Percentiles rank a stretch among this genome's conserved stretches.
phyloP scores from a whole-genome alignment of 2,888 invertebrate species.

The Merodon equestris region DNA sequence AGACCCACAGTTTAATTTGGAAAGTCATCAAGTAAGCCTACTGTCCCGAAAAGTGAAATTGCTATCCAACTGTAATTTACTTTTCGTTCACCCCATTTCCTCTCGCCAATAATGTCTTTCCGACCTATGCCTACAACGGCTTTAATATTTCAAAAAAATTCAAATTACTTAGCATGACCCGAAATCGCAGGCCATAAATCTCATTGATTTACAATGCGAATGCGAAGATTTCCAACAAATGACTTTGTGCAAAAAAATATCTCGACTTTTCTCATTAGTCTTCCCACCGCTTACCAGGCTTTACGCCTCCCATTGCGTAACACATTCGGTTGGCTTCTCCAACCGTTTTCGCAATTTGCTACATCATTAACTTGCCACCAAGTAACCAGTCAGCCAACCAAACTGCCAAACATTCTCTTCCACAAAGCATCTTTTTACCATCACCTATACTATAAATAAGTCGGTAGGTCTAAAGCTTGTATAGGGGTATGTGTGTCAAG shows the following conservation, averaged over 20 bases:
- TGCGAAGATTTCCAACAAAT: constrained; percentile 27
- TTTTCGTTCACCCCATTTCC: background rate
- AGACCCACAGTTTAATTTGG: no score
- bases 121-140: background rate
- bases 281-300: constrained; percentile 4
- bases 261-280: constrained; percentile 47
- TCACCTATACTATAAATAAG: background rate
- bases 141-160: constrained; percentile 28
- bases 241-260: constrained; percentile 21
- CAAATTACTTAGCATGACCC: constrained; percentile 10
- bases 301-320: background rate
- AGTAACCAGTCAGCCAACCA: background rate
- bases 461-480: no score
- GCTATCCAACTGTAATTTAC: background rate
- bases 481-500: background rate
- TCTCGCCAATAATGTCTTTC: no score
- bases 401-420: background rate
- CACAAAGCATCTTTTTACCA: background rate
- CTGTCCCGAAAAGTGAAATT: no score
- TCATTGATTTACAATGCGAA: constrained; percentile 43
- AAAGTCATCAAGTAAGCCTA: no score
- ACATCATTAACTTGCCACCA: constrained; percentile 39
- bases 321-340: constrained; percentile 26
- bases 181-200: constrained; percentile 38
- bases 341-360: constrained; percentile 28